phyloP scores from a whole-genome alignment of 2,888 invertebrate species.

The Leptinotarsa peninsularis region DNA sequence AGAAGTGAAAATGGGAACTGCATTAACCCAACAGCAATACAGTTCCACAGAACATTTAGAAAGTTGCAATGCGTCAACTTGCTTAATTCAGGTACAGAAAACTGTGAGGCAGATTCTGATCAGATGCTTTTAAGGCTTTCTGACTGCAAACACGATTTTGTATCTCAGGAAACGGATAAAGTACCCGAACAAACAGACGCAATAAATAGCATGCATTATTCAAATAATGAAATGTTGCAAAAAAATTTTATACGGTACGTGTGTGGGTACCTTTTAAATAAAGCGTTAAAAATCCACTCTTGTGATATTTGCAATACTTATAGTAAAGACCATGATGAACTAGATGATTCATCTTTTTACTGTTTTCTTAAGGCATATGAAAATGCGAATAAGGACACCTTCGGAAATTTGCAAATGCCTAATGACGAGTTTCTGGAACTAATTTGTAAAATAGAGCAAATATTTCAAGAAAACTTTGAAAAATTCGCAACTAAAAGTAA shows the following conservation, averaged over 20 bases:
- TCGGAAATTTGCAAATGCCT: not conserved
- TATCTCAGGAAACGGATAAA: too few relatives aligned
- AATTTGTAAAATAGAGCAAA: not conserved
- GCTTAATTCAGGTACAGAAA: conserved; percentile 16
- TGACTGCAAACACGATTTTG: too few relatives aligned
- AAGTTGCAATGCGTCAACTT: conserved; percentile 10
- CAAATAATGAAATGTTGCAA: not conserved
- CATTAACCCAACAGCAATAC: conserved; percentile 4
- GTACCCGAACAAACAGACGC: too few relatives aligned
- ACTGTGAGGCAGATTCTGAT: conserved; percentile 12
- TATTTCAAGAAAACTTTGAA: too few relatives aligned
- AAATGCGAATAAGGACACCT: not conserved
- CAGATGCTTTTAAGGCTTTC: not conserved
- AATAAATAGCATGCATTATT: too few relatives aligned
- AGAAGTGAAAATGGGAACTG: too few relatives aligned
- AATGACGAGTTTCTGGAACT: not conserved
- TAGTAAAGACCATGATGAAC: not conserved
- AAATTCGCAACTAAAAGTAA: too few relatives aligned
- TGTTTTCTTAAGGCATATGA: not conserved
- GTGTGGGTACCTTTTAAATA: not conserved
- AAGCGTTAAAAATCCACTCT: not conserved
- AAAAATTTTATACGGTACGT: not conserved
- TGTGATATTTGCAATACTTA: not conserved
- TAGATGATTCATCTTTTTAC: not conserved
- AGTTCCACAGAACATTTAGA: conserved; percentile 8